phyloP scores from a whole-genome alignment of 2,797 vertebrate species.

The Xyrichtys novacula region DNA sequence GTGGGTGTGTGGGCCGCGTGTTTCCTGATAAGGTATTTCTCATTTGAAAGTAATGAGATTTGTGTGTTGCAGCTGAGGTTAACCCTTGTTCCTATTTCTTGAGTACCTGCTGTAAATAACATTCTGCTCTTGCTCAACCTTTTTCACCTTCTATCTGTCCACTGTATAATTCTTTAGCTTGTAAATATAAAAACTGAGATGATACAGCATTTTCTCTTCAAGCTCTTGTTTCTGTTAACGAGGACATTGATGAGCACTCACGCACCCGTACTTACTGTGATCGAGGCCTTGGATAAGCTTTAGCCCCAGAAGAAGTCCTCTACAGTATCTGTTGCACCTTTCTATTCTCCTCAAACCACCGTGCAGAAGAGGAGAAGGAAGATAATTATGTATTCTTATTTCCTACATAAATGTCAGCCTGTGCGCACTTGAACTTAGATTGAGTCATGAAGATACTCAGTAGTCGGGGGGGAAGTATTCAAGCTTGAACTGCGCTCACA shows the following conservation, averaged over 20 bases:
- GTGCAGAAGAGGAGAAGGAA: slow-evolving; percentile 67
- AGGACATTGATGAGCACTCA: slow-evolving; percentile 56
- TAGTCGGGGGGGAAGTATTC: slow-evolving; percentile 37
- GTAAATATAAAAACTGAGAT: slow-evolving; percentile 79
- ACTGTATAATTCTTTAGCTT: slow-evolving; percentile 77
- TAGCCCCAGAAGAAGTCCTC: slow-evolving; percentile 62
- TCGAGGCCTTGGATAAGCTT: slow-evolving; percentile 69
- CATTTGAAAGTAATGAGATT: slow-evolving; percentile 51
- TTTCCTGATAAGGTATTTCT: slow-evolving; percentile 48
- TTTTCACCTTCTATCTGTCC: slow-evolving; percentile 55
- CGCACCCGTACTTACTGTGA: slow-evolving; percentile 65
- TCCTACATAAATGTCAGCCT: slow-evolving; percentile 52
- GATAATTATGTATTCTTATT: slow-evolving; percentile 53
- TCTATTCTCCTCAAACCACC: slow-evolving; percentile 53
- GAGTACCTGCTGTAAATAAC: slow-evolving; percentile 76
- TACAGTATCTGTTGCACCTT: slow-evolving; percentile 49
- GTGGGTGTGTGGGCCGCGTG: slow-evolving; percentile 33
- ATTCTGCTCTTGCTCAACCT: slow-evolving; percentile 58
- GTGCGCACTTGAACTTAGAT: slow-evolving; percentile 54
- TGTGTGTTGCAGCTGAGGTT: slow-evolving; percentile 58
- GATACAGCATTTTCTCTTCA: slow-evolving; percentile 55
- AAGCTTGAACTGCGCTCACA: slow-evolving; percentile 47
- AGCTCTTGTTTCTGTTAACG: slow-evolving; percentile 65
- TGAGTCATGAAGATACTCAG: slow-evolving; percentile 55
- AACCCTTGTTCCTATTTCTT: slow-evolving; percentile 47